Evolutionary conservation across 1,140 invertebrate species (phyloP).

Genomic region (Mesaphorura yosii): DNA sequence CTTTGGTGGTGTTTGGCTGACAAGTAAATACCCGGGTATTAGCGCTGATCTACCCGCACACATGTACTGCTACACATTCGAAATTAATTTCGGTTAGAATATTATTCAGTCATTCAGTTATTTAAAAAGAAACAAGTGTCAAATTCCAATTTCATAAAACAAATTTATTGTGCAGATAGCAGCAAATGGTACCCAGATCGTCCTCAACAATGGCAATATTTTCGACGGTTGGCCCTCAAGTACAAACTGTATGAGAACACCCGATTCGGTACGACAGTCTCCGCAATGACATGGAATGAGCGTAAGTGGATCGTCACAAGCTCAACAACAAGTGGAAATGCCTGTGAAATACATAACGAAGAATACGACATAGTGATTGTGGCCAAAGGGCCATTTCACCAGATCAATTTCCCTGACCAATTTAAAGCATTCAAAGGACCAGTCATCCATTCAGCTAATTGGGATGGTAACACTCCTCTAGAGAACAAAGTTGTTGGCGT

Average conservation of each 20-base stretch:
- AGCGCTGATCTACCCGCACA: constrained; percentile 20
- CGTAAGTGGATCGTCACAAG: constrained; percentile 16
- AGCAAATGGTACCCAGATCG: no score
- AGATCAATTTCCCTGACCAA: constrained; percentile 16
- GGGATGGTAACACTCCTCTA: constrained; percentile 13
- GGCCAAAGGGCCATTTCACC: constrained; percentile 7
- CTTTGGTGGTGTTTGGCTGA: constrained; percentile 21
- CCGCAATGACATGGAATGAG: constrained; percentile 11
- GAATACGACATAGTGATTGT: constrained; percentile 18
- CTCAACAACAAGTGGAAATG: background rate
- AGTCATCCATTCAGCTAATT: constrained; percentile 15
- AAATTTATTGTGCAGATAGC: no score
- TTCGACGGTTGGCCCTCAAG: constrained; percentile 13
- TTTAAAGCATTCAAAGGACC: constrained; percentile 12
- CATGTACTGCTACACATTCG: constrained; percentile 23
- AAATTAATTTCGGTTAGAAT: constrained; percentile 24
- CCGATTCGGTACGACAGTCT: constrained; percentile 13
- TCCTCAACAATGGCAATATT: no score
- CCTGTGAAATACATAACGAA: no score
- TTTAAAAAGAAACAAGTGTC: no score
- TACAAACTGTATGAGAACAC: constrained; percentile 13
- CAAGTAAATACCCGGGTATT: constrained; percentile 20
- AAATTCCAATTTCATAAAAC: no score
- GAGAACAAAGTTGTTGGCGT: constrained; percentile 18
- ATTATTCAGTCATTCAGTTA: no score